phyloP scores from a whole-genome alignment of 2,797 vertebrate species.

The Momotus momota region DNA sequence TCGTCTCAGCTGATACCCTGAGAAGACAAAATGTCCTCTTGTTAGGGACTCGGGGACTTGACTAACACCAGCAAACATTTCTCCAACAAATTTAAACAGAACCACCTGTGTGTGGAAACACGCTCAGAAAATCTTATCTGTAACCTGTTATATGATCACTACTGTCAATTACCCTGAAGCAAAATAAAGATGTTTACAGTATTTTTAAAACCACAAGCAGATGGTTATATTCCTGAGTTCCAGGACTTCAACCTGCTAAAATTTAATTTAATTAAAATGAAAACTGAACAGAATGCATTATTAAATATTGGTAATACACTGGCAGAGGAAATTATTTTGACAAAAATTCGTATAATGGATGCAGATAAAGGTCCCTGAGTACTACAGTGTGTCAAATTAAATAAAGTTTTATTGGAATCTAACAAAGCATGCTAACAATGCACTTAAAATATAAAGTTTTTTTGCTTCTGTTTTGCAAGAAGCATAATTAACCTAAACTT shows the following conservation, averaged over 20 bases:
- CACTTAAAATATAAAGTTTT: constrained; percentile 50
- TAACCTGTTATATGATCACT: constrained; percentile 52
- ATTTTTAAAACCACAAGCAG: constrained; percentile 58
- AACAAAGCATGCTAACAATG: constrained; percentile 57
- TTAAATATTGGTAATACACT: constrained; percentile 74
- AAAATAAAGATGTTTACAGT: constrained; percentile 71
- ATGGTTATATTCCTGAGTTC: constrained; percentile 72
- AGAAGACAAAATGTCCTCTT: neutral
- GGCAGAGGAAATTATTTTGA: constrained; percentile 74
- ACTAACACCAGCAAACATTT: neutral
- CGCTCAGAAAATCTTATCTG: constrained; percentile 53
- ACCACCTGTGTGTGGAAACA: neutral
- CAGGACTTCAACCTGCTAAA: constrained; percentile 62
- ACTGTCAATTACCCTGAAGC: constrained; percentile 70
- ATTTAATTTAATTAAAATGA: constrained; percentile 77
- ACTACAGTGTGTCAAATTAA: constrained; percentile 71
- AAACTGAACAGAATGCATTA: constrained; percentile 71
- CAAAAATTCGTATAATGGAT: constrained; percentile 76
- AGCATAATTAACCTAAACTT: constrained; percentile 53
- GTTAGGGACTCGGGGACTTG: neutral
- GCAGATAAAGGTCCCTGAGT: constrained; percentile 65
- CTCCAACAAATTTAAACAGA: neutral
- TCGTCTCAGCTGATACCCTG: neutral
- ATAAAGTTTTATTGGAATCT: constrained; percentile 64
- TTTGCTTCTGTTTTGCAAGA: constrained; percentile 61